A percentile compares a stretch with the other conserved stretches of the same genome.
These are phyloP conservation scores for Ectobius pallidus DNA, from an alignment of 2,888 invertebrate species.

Conservation along the genomic window DNA sequence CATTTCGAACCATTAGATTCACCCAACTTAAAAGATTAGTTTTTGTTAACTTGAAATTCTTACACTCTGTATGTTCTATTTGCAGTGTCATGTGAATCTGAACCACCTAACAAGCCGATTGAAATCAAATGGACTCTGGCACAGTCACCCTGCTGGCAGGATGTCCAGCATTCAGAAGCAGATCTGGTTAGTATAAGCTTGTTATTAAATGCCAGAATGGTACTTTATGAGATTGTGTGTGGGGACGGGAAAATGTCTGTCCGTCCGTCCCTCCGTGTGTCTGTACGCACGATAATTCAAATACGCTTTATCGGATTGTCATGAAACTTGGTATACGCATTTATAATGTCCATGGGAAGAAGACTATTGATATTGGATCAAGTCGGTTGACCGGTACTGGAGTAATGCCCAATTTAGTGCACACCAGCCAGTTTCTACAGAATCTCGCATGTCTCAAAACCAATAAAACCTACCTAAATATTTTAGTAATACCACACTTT, in stretches of 20 bases:
- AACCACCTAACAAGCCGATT: constrained; percentile 52
- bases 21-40: neutral
- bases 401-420: too few species aligned
- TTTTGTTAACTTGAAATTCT: neutral
- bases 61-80: too few species aligned
- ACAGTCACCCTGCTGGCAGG: constrained; percentile 64
- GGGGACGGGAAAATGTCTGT: too few species aligned
- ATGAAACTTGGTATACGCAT: too few species aligned
- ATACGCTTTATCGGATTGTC: too few species aligned
- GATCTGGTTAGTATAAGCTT: constrained; percentile 1
- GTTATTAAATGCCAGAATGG: too few species aligned
- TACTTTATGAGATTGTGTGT: too few species aligned
- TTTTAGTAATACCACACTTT: neutral
- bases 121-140: constrained; percentile 61
- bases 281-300: too few species aligned
- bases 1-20: neutral
- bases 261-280: too few species aligned
- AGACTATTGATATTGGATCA: too few species aligned
- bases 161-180: constrained; percentile 20
- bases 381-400: too few species aligned
- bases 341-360: too few species aligned
- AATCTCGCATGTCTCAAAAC: neutral
- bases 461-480: neutral
- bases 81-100: constrained; percentile 53
- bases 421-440: neutral